Conservation (phyloP, 2,113 vertebrate genomes). For the Nerophis ophidion region DNA sequence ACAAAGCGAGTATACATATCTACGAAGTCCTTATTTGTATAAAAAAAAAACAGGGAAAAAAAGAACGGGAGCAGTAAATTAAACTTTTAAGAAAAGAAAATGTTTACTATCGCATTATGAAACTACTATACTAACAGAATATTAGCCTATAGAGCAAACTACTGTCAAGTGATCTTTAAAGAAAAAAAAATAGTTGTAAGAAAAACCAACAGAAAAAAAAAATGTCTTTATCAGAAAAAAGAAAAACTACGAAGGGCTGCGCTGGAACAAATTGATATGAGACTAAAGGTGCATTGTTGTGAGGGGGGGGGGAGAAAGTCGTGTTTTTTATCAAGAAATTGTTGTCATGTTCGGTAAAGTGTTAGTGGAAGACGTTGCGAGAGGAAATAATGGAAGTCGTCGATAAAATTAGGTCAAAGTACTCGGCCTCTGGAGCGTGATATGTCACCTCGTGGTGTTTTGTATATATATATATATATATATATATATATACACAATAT, state of each 20-base stretch:
- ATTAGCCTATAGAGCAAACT: conserved; percentile 77
- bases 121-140: conserved; percentile 77
- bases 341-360: no score
- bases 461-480: no score
- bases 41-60: conserved; percentile 60
- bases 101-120: conserved; percentile 75
- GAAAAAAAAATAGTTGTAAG: conserved; percentile 37
- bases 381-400: no score
- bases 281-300: neutral
- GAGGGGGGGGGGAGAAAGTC: no score
- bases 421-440: no score
- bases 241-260: conserved; percentile 3
- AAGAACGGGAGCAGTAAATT: conserved; percentile 67
- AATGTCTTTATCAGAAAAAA: conserved; percentile 66
- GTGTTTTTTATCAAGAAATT: no score
- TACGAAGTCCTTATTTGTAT: conserved; percentile 75
- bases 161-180: conserved; percentile 78
- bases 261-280: neutral
- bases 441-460: no score
- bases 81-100: conserved; percentile 68
- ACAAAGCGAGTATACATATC: conserved; percentile 72
- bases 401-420: no score
- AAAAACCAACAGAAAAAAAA: conserved; percentile 51
- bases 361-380: no score
- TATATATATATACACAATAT: no score